Evolutionary conservation across 2,113 vertebrate species (phyloP).

Genomic region (Neodon shergylaensis): DNA sequence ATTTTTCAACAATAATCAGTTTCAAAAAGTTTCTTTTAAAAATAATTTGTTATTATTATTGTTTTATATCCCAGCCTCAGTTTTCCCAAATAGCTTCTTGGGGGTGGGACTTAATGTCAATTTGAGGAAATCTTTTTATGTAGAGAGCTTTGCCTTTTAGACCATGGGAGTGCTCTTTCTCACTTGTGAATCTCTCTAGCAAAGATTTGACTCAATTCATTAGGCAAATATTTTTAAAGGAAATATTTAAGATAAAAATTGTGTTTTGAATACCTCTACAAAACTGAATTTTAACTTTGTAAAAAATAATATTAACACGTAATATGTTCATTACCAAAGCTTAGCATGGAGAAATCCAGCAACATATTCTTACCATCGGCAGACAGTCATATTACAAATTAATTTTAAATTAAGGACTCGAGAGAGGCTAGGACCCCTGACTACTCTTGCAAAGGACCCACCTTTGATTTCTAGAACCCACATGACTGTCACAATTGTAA

Average conservation of each 20-base stretch:
- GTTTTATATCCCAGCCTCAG: not conserved
- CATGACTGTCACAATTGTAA: not conserved
- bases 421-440: not conserved
- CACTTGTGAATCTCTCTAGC: not conserved
- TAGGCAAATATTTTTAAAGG: not conserved
- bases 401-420: not conserved
- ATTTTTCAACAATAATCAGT: not conserved
- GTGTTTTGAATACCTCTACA: not conserved
- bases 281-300: not conserved
- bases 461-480: not conserved
- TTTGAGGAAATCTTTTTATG: not conserved
- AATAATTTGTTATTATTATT: not conserved
- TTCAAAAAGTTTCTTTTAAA: not conserved
- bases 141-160: not conserved
- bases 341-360: not conserved
- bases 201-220: not conserved
- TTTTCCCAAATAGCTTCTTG: not conserved
- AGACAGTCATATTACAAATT: not conserved
- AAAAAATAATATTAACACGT: not conserved
- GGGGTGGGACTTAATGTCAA: not conserved
- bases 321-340: not conserved
- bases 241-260: not conserved
- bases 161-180: not conserved
- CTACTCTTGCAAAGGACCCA: not conserved
- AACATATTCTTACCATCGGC: not conserved